A percentile compares a stretch with the other conserved stretches of the same genome.
These are phyloP conservation scores for Gymnodraco acuticeps DNA, from an alignment of 2,797 vertebrate species.

Conservation along the genomic window DNA sequence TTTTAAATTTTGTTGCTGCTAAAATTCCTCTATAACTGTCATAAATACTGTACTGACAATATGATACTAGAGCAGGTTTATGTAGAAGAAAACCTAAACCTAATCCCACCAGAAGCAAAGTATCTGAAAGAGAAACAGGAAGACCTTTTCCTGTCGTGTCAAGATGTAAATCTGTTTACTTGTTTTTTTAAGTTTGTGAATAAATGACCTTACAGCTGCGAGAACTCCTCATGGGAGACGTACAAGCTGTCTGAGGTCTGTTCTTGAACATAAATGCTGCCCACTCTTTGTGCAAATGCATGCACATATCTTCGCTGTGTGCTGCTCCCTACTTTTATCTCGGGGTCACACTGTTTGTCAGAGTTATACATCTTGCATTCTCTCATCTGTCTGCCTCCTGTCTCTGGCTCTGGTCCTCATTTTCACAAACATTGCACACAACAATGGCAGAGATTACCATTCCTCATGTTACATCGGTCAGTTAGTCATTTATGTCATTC, in stretches of 20 bases:
- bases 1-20: too few species aligned
- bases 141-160: conserved; percentile 6
- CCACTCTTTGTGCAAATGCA: conserved; percentile 51
- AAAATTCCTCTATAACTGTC: background rate
- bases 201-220: conserved; percentile 36
- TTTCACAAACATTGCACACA: conserved; percentile 47
- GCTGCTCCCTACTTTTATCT: conserved; percentile 36
- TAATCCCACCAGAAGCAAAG: background rate
- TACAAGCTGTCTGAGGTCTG: conserved; percentile 11
- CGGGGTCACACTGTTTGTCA: conserved; percentile 53
- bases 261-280: conserved; percentile 41
- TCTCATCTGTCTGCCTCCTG: conserved; percentile 15
- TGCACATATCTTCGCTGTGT: conserved; percentile 47
- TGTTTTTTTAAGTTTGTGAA: conserved; percentile 13
- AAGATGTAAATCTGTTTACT: background rate
- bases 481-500: conserved; percentile 28
- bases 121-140: background rate
- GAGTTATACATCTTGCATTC: conserved; percentile 52
- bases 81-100: background rate
- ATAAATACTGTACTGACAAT: background rate
- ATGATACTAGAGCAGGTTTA: background rate
- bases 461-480: conserved; percentile 21
- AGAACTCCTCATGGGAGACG: background rate
- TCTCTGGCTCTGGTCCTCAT: conserved; percentile 38
- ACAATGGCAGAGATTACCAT: conserved; percentile 32